Evolutionary conservation across 37 sponge, comb jelly and placozoan genomes (phyloP), one percentile per base, ranked within the genome.

Genomic region (Beroe forskalii): DNA sequence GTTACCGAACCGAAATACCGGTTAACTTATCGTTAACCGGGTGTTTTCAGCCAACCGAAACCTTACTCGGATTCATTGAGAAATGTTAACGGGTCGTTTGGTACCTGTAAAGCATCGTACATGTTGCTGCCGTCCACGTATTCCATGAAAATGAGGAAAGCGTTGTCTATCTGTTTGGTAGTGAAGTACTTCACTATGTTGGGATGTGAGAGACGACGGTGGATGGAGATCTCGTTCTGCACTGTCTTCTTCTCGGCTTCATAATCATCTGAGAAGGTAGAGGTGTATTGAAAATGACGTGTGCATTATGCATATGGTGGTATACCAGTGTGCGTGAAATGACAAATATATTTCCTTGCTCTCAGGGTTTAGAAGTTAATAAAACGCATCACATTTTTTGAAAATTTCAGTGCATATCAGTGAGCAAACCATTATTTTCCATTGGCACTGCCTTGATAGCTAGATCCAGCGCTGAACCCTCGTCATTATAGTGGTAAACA

Each of bases 101-200:
- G n/a, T n/a, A n/a, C n/a, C n/a, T n/a, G n/a, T 31, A 69, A 1
- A 17, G 33, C 19, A 32, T 69, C 72, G 39, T 33, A 69, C 38
- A 69, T 31, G 17, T 32, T 69, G 19, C 32, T 32, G 37, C 72
- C 72, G 19, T 31, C 72, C 35, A 69, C 72, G 32, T 69, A 69
- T 32, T 69, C 72, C 72, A 69, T 69, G 38, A 69, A 69, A 14
- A 69, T 69, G 72, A 69, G 72, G 38, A 69, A 69, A 0, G 32
- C 32, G 39, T 69, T 36, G 0, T 69, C 72, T 32, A 69, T 33
- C 38, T 69, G 72, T 35, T 69, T 69, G 72, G 72, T 69, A 6
- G 72, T 69, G 72, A 69, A 69, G 38, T 69, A 69, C 17, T 69
- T 69, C 72, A 69, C 72, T 27, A 69, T 69, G 17, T 69, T 69